phyloP scores from a whole-genome alignment of 2,113 vertebrate species.

The Gymnogyps californianus region DNA sequence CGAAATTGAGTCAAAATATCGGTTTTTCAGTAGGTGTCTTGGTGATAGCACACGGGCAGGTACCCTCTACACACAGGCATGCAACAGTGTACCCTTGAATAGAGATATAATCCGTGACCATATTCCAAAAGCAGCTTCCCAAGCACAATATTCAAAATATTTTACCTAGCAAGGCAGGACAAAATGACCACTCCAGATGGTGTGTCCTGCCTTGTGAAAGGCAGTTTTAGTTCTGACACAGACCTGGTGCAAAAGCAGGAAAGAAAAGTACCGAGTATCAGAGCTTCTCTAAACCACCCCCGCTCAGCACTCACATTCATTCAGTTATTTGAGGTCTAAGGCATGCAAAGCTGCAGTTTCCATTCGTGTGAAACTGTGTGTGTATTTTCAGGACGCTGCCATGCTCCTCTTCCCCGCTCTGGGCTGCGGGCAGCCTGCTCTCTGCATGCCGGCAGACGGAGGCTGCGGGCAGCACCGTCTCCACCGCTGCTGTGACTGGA shows the following conservation, averaged over 20 bases:
- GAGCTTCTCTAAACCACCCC: background rate
- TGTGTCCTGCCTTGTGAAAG: background rate
- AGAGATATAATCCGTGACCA: accelerated
- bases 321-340: background rate
- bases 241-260: background rate
- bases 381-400: background rate
- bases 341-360: background rate
- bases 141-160: accelerated
- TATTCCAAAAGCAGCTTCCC: background rate
- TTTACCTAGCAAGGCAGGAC: background rate
- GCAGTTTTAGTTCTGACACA: background rate
- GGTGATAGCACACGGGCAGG: background rate
- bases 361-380: accelerated
- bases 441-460: too few species aligned
- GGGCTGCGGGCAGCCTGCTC: background rate
- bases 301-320: background rate
- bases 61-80: too few species aligned
- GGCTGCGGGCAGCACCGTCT: background rate
- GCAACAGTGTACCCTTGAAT: accelerated
- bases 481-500: background rate
- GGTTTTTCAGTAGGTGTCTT: too few species aligned
- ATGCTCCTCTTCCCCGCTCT: accelerated
- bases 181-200: background rate
- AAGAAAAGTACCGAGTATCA: background rate
- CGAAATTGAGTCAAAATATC: background rate